Conservation (phyloP, 2,888 invertebrate genomes). For the Drosophila trichaetosa region DNA sequence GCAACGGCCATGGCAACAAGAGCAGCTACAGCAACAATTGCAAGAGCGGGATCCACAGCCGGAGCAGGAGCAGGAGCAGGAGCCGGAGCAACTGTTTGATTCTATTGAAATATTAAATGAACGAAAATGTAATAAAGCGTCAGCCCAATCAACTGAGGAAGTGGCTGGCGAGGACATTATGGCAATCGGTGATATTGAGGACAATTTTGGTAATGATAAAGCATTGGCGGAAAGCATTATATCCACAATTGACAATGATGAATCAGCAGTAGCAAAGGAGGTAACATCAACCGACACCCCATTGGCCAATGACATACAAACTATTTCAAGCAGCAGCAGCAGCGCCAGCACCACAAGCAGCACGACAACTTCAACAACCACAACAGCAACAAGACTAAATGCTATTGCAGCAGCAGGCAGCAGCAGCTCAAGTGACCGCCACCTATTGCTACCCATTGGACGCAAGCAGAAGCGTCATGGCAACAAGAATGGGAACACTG, state of each 20-base stretch:
- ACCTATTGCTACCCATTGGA: conserved; percentile 33
- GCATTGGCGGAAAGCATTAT: conserved; percentile 57
- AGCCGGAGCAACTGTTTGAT: conserved; percentile 64
- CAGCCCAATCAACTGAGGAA: conserved; percentile 43
- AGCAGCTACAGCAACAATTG: conserved; percentile 15
- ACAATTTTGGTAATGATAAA: conserved; percentile 71
- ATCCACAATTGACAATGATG: conserved; percentile 67
- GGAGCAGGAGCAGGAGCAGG: conserved; percentile 27
- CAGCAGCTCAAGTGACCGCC: conserved; percentile 10
- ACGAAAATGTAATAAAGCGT: conserved; percentile 81
- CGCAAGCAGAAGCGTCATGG: conserved; percentile 49
- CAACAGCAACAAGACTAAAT: not conserved
- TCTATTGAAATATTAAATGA: conserved; percentile 78
- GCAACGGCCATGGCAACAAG: conserved; percentile 22
- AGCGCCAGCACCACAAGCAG: conserved; percentile 1
- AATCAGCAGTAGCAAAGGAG: conserved; percentile 46
- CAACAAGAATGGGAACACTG: conserved; percentile 17
- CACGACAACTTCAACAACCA: conserved; percentile 6
- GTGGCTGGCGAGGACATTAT: conserved; percentile 42
- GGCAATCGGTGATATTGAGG: conserved; percentile 77
- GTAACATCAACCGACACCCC: conserved; percentile 9
- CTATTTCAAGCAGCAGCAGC: not conserved
- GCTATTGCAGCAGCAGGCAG: conserved; percentile 9
- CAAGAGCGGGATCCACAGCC: not conserved
- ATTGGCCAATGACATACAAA: not conserved